Percentiles rank a stretch among this genome's conserved stretches.
Conservation (phyloP, 2,888 invertebrate genomes). For the Eupithecia tripunctaria region DNA sequence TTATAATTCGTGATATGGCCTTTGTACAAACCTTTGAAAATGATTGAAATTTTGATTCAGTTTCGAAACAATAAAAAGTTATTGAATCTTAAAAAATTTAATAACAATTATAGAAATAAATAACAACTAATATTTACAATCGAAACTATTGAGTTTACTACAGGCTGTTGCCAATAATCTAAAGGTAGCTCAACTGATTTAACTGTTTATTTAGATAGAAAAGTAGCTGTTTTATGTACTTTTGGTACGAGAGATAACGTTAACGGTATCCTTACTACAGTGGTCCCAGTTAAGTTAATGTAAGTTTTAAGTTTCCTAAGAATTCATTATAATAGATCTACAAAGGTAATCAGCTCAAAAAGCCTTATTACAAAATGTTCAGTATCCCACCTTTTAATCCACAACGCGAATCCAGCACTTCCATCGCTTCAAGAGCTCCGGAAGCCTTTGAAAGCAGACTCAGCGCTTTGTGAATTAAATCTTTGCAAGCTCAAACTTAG, state of each 20-base stretch:
- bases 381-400: background rate
- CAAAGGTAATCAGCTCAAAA: background rate
- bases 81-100: too few species aligned
- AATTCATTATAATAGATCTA: too few species aligned
- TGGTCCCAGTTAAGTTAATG: too few species aligned
- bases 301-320: too few species aligned
- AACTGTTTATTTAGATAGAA: too few species aligned
- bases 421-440: slow-evolving; percentile 8
- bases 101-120: too few species aligned
- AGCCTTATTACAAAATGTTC: background rate
- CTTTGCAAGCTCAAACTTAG: background rate
- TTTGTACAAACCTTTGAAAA: background rate
- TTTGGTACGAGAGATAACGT: too few species aligned
- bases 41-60: background rate
- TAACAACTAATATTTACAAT: background rate
- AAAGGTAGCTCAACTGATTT: too few species aligned
- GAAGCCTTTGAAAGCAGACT: slow-evolving; percentile 20
- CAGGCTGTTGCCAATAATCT: background rate
- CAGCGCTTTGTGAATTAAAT: slow-evolving; percentile 26
- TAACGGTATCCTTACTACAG: too few species aligned
- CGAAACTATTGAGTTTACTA: background rate
- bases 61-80: background rate
- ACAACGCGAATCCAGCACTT: slow-evolving; percentile 8
- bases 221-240: too few species aligned
- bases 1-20: too few species aligned